Percentiles rank a stretch among this genome's conserved stretches.
phyloP scores from a whole-genome alignment of 2,888 invertebrate species.

The Polydrusus cervinus region DNA sequence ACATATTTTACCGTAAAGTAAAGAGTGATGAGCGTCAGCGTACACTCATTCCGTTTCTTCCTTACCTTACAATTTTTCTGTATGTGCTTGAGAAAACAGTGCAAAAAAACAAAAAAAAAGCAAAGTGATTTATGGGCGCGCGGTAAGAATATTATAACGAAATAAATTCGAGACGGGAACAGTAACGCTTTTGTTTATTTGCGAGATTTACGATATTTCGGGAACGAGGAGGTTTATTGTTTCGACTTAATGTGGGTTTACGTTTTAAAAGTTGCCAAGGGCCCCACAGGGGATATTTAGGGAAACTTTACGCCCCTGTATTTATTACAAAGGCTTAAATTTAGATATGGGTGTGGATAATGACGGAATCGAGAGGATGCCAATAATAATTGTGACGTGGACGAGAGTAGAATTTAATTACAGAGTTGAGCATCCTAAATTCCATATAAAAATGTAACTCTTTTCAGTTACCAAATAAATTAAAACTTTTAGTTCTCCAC shows the following conservation, averaged over 20 bases:
- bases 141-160: constrained; percentile 15
- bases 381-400: no score
- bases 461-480: no score
- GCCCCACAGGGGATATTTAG: background rate
- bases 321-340: background rate
- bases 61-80: background rate
- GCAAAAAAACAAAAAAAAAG: constrained; percentile 3
- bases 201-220: constrained; percentile 11
- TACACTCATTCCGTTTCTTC: background rate
- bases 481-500: no score
- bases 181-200: constrained; percentile 9
- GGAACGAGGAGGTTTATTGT: constrained; percentile 1
- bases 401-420: no score
- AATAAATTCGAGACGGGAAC: constrained; percentile 7
- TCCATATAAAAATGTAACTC: no score
- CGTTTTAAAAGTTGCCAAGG: background rate
- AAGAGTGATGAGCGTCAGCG: background rate
- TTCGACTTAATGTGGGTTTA: constrained; percentile 6
- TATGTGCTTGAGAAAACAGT: constrained; percentile 1
- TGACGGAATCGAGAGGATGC: background rate
- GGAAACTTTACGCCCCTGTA: background rate
- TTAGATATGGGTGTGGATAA: background rate
- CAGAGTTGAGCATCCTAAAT: no score
- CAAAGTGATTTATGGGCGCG: constrained; percentile 7
- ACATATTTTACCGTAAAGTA: background rate